phyloP scores from a whole-genome alignment of 92 coral and sea anemone species.

The Epizoanthus ramosus region DNA sequence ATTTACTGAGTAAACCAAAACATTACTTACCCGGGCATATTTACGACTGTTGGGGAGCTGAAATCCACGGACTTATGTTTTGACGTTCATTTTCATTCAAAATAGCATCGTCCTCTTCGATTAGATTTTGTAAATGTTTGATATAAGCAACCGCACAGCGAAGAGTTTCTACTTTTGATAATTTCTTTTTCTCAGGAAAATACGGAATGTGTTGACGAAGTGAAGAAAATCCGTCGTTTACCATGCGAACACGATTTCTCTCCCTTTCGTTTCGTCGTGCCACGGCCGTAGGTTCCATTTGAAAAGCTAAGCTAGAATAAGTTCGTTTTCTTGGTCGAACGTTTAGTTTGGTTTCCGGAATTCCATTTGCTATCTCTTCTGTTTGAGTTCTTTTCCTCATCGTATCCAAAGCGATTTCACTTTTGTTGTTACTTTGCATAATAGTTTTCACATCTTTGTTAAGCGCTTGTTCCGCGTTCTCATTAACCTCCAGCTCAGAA shows the following conservation, averaged over 20 bases:
- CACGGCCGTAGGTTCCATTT: slow-evolving; percentile 87
- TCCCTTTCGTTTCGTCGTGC: slow-evolving; percentile 95
- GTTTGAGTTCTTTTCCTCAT: slow-evolving; percentile 36
- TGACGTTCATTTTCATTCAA: slow-evolving; percentile 51
- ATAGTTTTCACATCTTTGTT: slow-evolving; percentile 30
- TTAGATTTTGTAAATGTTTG: slow-evolving; percentile 88
- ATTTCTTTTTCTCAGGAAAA: slow-evolving; percentile 92
- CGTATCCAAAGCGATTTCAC: slow-evolving; percentile 37
- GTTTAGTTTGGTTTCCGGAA: slow-evolving; percentile 24
- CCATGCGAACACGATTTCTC: slow-evolving; percentile 93
- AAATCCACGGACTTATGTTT: slow-evolving; percentile 30
- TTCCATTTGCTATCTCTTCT: slow-evolving; percentile 9
- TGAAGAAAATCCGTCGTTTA: slow-evolving; percentile 94
- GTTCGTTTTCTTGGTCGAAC: slow-evolving; percentile 55
- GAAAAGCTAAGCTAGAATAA: slow-evolving; percentile 64
- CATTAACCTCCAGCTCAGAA: slow-evolving; percentile 39
- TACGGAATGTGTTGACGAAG: slow-evolving; percentile 97
- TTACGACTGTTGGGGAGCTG: slow-evolving; percentile 17
- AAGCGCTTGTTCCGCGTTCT: slow-evolving; percentile 37
- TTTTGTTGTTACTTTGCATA: slow-evolving; percentile 15
- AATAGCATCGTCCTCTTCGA: slow-evolving; percentile 87
- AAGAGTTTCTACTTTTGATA: slow-evolving; percentile 96
- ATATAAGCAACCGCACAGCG: slow-evolving; percentile 97
- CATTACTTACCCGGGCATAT: not conserved
- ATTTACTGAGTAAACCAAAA: not conserved